Conservation (phyloP, 53 echinoderm and acorn worm species). For the Holothuria scabra region DNA sequence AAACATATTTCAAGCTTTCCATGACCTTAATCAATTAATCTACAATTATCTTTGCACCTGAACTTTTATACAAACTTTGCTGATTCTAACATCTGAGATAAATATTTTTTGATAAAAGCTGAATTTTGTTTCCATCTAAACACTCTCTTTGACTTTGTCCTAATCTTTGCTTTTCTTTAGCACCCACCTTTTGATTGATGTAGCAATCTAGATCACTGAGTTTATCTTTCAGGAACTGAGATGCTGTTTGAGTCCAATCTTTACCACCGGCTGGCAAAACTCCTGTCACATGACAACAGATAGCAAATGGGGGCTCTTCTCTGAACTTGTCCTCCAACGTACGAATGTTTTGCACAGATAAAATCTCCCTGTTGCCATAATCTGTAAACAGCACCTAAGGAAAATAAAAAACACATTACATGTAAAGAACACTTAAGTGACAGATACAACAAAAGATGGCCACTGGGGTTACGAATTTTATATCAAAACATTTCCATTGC, state of each 20-base stretch:
- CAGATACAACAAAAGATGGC: no score
- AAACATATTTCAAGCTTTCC: no score
- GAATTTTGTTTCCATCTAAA: background rate
- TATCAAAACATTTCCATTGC: no score
- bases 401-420: background rate
- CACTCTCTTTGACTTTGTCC: no score
- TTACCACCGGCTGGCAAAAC: constrained; percentile 83
- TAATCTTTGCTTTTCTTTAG: background rate
- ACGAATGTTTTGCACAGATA: constrained; percentile 78
- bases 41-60: no score
- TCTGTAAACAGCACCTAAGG: constrained; percentile 88
- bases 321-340: constrained; percentile 69
- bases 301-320: constrained; percentile 81
- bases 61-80: no score
- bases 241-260: constrained; percentile 94
- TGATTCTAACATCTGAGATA: no score
- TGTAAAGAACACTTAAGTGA: no score
- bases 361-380: constrained; percentile 87
- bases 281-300: constrained; percentile 81
- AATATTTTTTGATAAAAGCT: no score
- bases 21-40: no score
- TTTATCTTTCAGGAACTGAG: constrained; percentile 78
- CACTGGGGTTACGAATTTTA: no score
- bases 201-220: constrained; percentile 86
- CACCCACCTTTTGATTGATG: constrained; percentile 82